These are phyloP conservation scores for Leptinotarsa undecemlineata DNA, from an alignment of 1,140 invertebrate genomes.

Conservation along the genomic window DNA sequence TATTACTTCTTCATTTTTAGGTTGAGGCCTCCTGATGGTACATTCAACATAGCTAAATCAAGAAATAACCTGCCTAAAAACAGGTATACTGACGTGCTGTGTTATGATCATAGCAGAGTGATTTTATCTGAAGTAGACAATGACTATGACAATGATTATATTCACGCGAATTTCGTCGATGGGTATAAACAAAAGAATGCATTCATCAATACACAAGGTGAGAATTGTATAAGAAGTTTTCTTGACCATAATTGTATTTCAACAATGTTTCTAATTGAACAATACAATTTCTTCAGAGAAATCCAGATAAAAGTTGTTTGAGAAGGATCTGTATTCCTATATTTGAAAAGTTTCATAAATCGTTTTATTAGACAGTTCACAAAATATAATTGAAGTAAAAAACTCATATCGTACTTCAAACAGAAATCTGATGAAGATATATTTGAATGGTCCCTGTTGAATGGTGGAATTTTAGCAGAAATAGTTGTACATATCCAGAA, in stretches of 20 bases:
- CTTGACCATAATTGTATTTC: slow-evolving; percentile 20
- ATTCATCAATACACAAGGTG: slow-evolving; percentile 96
- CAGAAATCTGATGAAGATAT: too few relatives aligned
- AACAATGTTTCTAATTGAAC: neutral
- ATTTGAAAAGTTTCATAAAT: too few relatives aligned
- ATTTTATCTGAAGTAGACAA: slow-evolving; percentile 73
- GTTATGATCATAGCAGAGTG: slow-evolving; percentile 93
- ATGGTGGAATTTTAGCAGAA: too few relatives aligned
- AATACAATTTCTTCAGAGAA: neutral
- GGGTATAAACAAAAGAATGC: slow-evolving; percentile 97
- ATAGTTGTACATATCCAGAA: too few relatives aligned
- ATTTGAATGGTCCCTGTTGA: too few relatives aligned
- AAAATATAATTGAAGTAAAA: too few relatives aligned
- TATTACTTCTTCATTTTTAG: slow-evolving; percentile 17
- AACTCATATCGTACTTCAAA: too few relatives aligned
- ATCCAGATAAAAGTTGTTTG: too few relatives aligned
- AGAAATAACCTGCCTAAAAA: slow-evolving; percentile 88
- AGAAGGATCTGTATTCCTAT: too few relatives aligned
- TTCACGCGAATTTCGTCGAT: slow-evolving; percentile 98
- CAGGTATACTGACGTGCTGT: slow-evolving; percentile 94
- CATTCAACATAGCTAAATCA: slow-evolving; percentile 79
- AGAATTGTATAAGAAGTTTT: slow-evolving; percentile 35
- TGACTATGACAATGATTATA: slow-evolving; percentile 86
- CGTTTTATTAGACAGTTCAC: too few relatives aligned
- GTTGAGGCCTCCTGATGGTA: slow-evolving; percentile 78